These are phyloP conservation scores for Diaphora mendica DNA, from an alignment of 2,888 invertebrate genomes.

Conservation along the genomic window DNA sequence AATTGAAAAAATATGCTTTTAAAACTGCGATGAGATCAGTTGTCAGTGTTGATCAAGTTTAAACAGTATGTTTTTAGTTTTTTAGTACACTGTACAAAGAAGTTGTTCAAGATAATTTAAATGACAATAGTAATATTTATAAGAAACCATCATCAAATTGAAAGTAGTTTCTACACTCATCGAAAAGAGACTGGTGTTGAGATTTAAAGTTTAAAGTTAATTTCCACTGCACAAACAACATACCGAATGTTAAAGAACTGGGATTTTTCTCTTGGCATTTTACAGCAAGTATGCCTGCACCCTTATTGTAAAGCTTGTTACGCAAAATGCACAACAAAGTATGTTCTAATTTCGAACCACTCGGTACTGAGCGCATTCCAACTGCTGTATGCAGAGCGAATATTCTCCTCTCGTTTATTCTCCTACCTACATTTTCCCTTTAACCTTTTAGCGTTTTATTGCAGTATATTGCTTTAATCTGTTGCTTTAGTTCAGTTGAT, in stretches of 20 bases:
- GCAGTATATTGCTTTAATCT: constrained; percentile 57
- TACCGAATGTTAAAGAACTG: not conserved
- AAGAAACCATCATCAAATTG: too few relatives aligned
- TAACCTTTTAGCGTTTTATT: constrained; percentile 58
- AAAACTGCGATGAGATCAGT: not conserved
- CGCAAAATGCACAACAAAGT: constrained; percentile 71
- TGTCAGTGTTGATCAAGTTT: not conserved
- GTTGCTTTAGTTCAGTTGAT: constrained; percentile 49
- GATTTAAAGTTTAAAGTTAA: not conserved
- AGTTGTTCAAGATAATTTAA: too few relatives aligned
- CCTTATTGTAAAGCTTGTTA: constrained; percentile 58
- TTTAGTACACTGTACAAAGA: too few relatives aligned
- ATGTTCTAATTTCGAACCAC: constrained; percentile 71
- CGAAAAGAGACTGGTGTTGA: not conserved
- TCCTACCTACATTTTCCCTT: constrained; percentile 48
- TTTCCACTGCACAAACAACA: not conserved
- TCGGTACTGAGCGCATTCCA: constrained; percentile 64
- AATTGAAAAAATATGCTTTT: not conserved
- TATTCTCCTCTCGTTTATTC: constrained; percentile 65
- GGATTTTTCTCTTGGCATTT: not conserved
- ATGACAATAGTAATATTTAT: too few relatives aligned
- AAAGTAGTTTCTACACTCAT: not conserved
- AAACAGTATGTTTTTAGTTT: not conserved
- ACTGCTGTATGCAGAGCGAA: constrained; percentile 60
- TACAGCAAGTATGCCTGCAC: constrained; percentile 3